Conservation (phyloP, 2,113 vertebrate species). For the Cryptotis parvus region DNA sequence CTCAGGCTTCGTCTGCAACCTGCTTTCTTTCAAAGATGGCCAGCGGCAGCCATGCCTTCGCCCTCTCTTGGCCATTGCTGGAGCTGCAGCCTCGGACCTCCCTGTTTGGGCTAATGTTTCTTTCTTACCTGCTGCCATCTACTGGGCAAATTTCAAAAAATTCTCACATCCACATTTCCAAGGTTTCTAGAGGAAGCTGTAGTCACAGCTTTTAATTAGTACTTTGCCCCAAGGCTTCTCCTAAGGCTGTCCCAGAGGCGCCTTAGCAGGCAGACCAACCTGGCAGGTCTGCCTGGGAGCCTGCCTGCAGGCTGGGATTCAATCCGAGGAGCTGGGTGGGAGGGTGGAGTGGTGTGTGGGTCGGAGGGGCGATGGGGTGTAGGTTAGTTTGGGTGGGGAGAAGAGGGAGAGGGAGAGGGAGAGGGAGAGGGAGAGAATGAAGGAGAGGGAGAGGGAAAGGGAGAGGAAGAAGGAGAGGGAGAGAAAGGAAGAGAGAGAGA, state of each 20-base stretch:
- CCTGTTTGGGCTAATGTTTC: background rate
- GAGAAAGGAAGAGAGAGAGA: too few species aligned
- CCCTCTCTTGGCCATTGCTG: background rate
- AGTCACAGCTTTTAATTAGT: background rate
- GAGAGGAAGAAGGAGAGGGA: too few species aligned
- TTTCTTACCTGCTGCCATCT: constrained; percentile 73
- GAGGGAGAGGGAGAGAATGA: too few species aligned
- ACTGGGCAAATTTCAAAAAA: constrained; percentile 47
- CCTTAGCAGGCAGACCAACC: background rate
- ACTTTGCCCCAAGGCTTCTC: background rate
- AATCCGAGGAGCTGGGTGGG: too few species aligned
- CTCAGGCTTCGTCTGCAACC: background rate
- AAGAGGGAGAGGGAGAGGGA: too few species aligned
- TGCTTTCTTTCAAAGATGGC: constrained; percentile 47
- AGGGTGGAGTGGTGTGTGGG: too few species aligned
- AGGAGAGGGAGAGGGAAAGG: too few species aligned
- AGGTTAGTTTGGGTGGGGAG: too few species aligned
- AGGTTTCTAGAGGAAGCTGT: background rate
- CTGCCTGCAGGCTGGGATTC: too few species aligned
- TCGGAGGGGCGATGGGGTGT: too few species aligned
- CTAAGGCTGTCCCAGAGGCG: background rate
- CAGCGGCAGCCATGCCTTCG: background rate
- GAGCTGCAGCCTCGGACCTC: background rate
- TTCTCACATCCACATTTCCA: background rate
- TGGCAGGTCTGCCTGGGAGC: background rate